Evolutionary conservation across 2,113 vertebrate genomes (phyloP).

Genomic region (Polyodon spathula): DNA sequence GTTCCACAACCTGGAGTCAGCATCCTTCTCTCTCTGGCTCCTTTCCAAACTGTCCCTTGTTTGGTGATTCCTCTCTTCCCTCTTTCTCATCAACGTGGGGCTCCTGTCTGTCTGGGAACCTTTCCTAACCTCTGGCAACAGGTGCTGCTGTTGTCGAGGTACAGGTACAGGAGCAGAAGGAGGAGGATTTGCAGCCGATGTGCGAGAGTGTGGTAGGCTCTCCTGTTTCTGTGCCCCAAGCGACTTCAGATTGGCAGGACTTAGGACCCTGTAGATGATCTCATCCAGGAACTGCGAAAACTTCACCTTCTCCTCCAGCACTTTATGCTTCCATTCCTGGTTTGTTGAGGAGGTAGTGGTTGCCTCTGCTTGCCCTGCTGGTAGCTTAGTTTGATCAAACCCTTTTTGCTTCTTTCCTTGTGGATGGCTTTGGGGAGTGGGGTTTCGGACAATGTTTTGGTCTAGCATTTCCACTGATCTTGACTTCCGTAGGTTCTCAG

Average conservation of each 20-base stretch:
- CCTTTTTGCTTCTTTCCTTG: slow-evolving; percentile 17
- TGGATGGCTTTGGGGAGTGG: slow-evolving; percentile 13
- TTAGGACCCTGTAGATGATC: slow-evolving; percentile 62
- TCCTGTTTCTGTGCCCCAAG: slow-evolving; percentile 32
- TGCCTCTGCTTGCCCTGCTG: neutral
- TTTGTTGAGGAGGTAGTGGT: slow-evolving; percentile 8
- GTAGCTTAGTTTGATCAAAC: neutral
- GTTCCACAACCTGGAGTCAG: slow-evolving; percentile 30
- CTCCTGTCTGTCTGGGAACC: slow-evolving; percentile 20
- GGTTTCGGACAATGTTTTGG: neutral
- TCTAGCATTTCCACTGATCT: slow-evolving; percentile 51
- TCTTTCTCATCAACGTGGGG: slow-evolving; percentile 43
- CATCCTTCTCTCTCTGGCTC: slow-evolving; percentile 21
- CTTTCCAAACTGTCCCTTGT: slow-evolving; percentile 22
- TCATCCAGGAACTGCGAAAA: slow-evolving; percentile 81
- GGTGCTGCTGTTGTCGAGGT: neutral
- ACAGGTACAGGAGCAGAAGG: slow-evolving; percentile 3
- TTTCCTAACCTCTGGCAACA: slow-evolving; percentile 5
- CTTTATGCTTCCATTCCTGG: slow-evolving; percentile 43
- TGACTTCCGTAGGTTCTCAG: slow-evolving; percentile 51
- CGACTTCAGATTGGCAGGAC: slow-evolving; percentile 49
- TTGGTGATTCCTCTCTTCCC: slow-evolving; percentile 25
- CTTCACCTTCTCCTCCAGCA: slow-evolving; percentile 60
- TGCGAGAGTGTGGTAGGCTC: neutral
- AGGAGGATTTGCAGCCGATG: too few species aligned